Conservation (phyloP, 2,888 invertebrate species). For the Amblyjoppa proteus region DNA sequence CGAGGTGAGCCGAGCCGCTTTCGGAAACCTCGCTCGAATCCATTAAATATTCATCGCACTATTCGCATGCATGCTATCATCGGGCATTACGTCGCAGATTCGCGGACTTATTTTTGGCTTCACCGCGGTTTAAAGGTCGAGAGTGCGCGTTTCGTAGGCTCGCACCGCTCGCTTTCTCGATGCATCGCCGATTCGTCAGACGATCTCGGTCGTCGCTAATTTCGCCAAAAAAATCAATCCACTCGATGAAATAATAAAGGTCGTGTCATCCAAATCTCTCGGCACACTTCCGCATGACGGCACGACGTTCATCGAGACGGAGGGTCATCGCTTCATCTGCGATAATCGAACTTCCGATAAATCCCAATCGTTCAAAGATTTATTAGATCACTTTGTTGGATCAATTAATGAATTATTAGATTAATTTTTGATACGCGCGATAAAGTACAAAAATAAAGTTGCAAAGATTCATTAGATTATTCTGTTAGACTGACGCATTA, state of each 20-base stretch:
- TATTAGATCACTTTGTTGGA: no score
- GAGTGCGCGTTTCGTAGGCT: constrained; percentile 33
- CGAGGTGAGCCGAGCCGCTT: constrained; percentile 76
- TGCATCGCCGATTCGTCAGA: background rate
- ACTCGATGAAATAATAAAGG: background rate
- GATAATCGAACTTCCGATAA: no score
- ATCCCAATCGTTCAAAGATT: no score
- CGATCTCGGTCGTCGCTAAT: constrained; percentile 10
- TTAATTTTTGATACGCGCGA: no score
- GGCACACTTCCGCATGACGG: background rate
- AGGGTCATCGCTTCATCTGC: no score
- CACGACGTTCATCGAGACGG: no score
- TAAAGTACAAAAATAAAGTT: no score
- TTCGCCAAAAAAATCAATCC: constrained; percentile 30
- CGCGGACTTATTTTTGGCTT: constrained; percentile 47
- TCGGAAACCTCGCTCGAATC: background rate
- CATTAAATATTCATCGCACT: constrained; percentile 7
- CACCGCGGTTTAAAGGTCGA: constrained; percentile 53
- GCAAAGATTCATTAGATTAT: no score
- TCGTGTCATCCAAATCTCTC: background rate
- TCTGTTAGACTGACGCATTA: no score
- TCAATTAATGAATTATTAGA: no score
- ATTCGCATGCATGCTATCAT: constrained; percentile 20
- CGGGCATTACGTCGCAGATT: background rate
- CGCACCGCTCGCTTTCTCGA: background rate